Evolutionary conservation across 2,113 vertebrate species (phyloP).

Genomic region (Bufo gargarizans): DNA sequence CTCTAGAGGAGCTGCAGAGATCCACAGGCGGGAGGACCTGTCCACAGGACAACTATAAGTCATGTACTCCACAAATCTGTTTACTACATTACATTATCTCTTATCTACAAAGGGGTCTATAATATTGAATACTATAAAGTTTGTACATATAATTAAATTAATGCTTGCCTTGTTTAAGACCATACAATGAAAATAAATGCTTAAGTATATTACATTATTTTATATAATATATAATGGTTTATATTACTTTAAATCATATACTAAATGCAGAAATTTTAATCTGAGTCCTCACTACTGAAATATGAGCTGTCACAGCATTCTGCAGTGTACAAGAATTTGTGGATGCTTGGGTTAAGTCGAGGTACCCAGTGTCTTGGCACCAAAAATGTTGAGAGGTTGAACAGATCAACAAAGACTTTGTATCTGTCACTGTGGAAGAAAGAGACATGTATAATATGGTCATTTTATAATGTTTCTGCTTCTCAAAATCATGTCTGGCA

Average conservation of each 20-base stretch:
- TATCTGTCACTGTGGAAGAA: constrained; percentile 87
- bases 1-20: too few species aligned
- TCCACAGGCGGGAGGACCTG: too few species aligned
- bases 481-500: too few species aligned
- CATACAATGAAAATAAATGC: background rate
- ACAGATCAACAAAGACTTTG: constrained; percentile 97
- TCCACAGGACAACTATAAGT: too few species aligned
- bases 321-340: constrained; percentile 90
- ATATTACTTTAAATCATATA: background rate
- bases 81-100: background rate
- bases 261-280: constrained; percentile 67
- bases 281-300: constrained; percentile 95
- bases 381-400: constrained; percentile 93
- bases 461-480: too few species aligned
- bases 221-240: background rate
- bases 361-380: constrained; percentile 93
- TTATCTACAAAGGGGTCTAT: background rate
- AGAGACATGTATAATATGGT: background rate
- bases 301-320: constrained; percentile 95
- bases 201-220: background rate
- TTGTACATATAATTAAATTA: constrained; percentile 13
- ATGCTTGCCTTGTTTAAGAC: background rate
- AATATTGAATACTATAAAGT: background rate
- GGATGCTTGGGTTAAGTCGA: constrained; percentile 86
- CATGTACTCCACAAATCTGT: background rate